Conservation (phyloP, 2,797 vertebrate species). For the Paedocypris micromegethes region DNA sequence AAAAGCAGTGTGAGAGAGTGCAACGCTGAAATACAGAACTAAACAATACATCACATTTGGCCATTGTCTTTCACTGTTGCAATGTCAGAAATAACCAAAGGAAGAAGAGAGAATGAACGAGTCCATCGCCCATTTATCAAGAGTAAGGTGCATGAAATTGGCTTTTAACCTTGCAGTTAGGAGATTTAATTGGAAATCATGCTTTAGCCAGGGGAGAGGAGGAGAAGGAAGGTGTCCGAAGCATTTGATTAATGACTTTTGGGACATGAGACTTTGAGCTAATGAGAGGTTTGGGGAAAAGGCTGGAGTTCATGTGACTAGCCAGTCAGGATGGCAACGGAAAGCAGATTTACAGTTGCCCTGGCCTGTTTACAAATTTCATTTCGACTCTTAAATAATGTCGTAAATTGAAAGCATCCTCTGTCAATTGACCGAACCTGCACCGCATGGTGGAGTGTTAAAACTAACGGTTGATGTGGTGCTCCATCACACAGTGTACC, state of each 20-base stretch:
- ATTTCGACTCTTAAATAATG: too few species aligned
- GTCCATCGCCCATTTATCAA: constrained; percentile 67
- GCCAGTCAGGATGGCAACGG: constrained; percentile 47
- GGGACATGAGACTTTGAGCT: constrained; percentile 54
- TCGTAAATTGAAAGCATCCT: too few species aligned
- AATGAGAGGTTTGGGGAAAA: constrained; percentile 26
- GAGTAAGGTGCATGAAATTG: constrained; percentile 77
- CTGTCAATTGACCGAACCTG: too few species aligned
- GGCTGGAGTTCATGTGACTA: constrained; percentile 29
- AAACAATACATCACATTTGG: constrained; percentile 22
- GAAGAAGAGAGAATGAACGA: constrained; percentile 51
- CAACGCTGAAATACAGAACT: neutral
- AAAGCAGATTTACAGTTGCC: constrained; percentile 50
- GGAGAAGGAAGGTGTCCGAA: constrained; percentile 54
- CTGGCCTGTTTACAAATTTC: too few species aligned
- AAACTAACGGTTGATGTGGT: too few species aligned
- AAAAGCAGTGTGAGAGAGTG: constrained; percentile 1
- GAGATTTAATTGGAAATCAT: constrained; percentile 76
- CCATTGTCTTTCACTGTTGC: constrained; percentile 28
- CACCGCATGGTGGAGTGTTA: too few species aligned
- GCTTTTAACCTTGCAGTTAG: constrained; percentile 76
- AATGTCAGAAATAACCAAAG: constrained; percentile 23
- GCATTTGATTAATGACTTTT: constrained; percentile 69
- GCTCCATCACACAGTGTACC: neutral
- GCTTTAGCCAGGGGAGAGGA: constrained; percentile 55